These are phyloP conservation scores for Rhopalosiphum maidis DNA, from an alignment of 1,140 invertebrate genomes.

Conservation along the genomic window DNA sequence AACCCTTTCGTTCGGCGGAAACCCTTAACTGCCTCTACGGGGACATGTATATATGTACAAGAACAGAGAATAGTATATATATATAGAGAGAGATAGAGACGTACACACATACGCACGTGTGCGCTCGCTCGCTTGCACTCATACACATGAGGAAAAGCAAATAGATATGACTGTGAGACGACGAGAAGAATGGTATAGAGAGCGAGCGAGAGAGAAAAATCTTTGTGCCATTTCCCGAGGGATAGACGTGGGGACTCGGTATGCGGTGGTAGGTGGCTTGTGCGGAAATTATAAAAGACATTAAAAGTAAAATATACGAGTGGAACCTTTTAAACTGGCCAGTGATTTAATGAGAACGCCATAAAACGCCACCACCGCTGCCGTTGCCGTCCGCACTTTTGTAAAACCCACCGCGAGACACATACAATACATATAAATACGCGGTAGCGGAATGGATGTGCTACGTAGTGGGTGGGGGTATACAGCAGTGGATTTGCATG, in stretches of 20 bases:
- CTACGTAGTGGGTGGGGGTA: not conserved
- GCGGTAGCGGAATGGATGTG: not conserved
- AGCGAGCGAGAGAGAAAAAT: not conserved
- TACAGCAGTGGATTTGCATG: constrained; percentile 51
- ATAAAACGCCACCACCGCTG: constrained; percentile 19
- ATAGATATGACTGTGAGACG: not conserved
- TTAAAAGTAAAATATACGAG: constrained; percentile 51
- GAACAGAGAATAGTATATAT: not conserved
- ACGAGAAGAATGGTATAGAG: not conserved
- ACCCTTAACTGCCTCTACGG: not conserved
- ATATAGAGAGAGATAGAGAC: not conserved
- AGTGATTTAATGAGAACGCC: constrained; percentile 53
- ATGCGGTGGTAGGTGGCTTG: not conserved
- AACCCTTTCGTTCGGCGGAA: constrained; percentile 29
- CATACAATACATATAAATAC: constrained; percentile 40
- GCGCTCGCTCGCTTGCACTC: too few species aligned
- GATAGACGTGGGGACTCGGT: not conserved
- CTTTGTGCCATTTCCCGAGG: not conserved
- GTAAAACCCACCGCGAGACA: constrained; percentile 54
- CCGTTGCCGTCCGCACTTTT: constrained; percentile 51
- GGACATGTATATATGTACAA: not conserved
- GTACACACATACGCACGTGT: too few species aligned
- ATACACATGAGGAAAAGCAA: not conserved
- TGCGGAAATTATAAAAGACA: constrained; percentile 56
- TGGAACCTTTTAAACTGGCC: constrained; percentile 56